Evolutionary conservation across 2,797 vertebrate species (phyloP).

Genomic region (Molothrus aeneus): DNA sequence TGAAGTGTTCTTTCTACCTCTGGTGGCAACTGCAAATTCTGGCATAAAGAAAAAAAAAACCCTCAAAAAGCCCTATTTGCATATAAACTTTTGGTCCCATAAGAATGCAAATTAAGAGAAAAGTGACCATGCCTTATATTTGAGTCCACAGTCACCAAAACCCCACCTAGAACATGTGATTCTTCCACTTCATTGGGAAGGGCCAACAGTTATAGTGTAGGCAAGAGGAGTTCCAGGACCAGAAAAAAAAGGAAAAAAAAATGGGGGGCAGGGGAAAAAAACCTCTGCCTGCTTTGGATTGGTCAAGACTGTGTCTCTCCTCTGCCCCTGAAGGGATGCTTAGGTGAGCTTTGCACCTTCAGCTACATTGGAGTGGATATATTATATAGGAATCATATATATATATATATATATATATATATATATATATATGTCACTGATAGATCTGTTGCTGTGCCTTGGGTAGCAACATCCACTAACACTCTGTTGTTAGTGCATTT

Average conservation of each 20-base stretch:
- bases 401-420: too few species aligned
- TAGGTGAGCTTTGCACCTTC: not conserved
- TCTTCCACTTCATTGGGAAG: not conserved
- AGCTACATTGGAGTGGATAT: not conserved
- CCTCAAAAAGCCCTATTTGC: not conserved
- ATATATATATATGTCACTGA: not conserved
- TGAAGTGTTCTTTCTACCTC: not conserved
- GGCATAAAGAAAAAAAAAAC: not conserved
- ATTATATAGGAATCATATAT: not conserved
- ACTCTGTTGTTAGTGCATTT: not conserved
- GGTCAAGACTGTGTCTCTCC: not conserved
- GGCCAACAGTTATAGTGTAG: not conserved
- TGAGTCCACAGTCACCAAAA: not conserved
- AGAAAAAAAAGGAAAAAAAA: too few species aligned
- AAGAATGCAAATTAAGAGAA: not conserved
- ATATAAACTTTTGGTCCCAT: too few species aligned
- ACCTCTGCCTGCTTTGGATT: not conserved
- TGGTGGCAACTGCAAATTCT: not conserved
- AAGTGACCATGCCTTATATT: not conserved
- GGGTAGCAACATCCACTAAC: not conserved
- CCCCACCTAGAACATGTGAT: fast-evolving
- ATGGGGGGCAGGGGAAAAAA: fast-evolving
- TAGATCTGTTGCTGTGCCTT: not conserved
- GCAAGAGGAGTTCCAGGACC: not conserved
- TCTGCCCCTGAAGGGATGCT: not conserved